Evolutionary conservation across 2,888 invertebrate genomes (phyloP), one percentile per base, ranked within the genome.

Genomic region (Phorcus lineatus): DNA sequence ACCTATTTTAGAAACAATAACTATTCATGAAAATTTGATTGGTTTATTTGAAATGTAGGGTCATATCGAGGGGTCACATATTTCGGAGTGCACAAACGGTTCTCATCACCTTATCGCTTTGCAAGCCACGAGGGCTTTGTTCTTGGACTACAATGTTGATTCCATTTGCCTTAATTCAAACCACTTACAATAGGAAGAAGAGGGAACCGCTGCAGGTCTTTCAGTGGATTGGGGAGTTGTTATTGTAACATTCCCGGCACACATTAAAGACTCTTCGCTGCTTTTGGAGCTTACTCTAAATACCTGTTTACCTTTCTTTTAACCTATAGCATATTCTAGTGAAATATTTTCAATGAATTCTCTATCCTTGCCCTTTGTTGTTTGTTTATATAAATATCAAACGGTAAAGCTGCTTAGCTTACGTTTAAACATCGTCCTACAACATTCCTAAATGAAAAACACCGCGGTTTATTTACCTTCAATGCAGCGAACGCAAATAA

Each of bases 401-500:
- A 62, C n/a, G 16, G 62, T 28, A 28, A 62, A 62, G 9, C 16
- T 62, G 28, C n/a, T 22, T 16, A 28, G 16, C 4, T 62, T 28
- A 28, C 28, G 62, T 28, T 28, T 28, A 62, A 62, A 22, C 62
- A 62, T 28, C 62, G 6, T 28, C 19, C 57, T 24, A 17, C 24
- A n/a, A 24, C n/a, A 57, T n/a, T 24, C 36, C 36, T n/a, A 7
- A 36, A 47, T 47, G 13, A 11, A 11, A 47, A 24, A 62, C 11
- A 24, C 16, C 13, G 28, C 28, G 17, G 28, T 24, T 62, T 62
- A 62, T 62, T 62, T 62, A 62, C 28, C 28, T 28, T 13, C 28
- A 24, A 62, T 62, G 62, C 62, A 62, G 62, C 28, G 13, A 62
- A 62, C n/a, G 62, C 62, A 62, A 62, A 62, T 62, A 62, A 28